phyloP scores from a whole-genome alignment of 2,888 invertebrate genomes.

The Hymenopus coronatus region DNA sequence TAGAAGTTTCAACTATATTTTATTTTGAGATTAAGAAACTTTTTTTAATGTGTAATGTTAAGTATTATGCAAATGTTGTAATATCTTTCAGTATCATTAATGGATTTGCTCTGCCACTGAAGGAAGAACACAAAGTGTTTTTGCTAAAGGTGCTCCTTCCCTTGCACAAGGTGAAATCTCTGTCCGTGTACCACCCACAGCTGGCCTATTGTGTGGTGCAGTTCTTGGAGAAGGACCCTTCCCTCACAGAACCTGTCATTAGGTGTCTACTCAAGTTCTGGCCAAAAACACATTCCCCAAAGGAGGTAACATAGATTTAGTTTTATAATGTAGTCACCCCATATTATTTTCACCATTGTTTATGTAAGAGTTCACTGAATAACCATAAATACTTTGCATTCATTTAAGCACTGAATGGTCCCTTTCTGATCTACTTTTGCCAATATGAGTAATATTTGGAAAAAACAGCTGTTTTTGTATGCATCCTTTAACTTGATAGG shows the following conservation, averaged over 20 bases:
- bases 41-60: too few species aligned
- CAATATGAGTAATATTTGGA: too few species aligned
- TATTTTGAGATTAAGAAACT: too few species aligned
- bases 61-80: not conserved
- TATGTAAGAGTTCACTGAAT: not conserved
- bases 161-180: slow-evolving; percentile 92
- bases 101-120: slow-evolving; percentile 96
- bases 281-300: slow-evolving; percentile 98
- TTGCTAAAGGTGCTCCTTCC: slow-evolving; percentile 88
- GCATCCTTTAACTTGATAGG: too few species aligned
- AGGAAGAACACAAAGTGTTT: slow-evolving; percentile 97
- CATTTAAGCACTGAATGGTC: too few species aligned
- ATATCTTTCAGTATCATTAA: slow-evolving; percentile 81
- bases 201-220: slow-evolving; percentile 98
- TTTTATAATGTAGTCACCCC: not conserved
- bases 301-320: slow-evolving; percentile 61
- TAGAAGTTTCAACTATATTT: too few species aligned
- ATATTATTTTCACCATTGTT: too few species aligned
- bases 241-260: slow-evolving; percentile 92
- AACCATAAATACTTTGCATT: not conserved
- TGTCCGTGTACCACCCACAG: slow-evolving; percentile 96
- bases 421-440: too few species aligned
- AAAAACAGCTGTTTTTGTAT: too few species aligned
- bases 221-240: slow-evolving; percentile 96
- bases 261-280: slow-evolving; percentile 93